phyloP scores from a whole-genome alignment of 2,113 vertebrate species.

The human region GRCh38 chr4:79458001-79458500 shows the following conservation, averaged over 20 bases:
- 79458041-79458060: conserved; percentile 26
- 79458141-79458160: conserved; percentile 67
- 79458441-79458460: accelerated
- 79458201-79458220: neutral
- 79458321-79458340: neutral
- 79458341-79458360: neutral
- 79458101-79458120: conserved; percentile 61
- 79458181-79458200: conserved; percentile 54
- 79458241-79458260: neutral
- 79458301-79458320: neutral
- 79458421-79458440: neutral
- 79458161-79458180: conserved; percentile 32
- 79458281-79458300: neutral
- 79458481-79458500: neutral
- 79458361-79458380: neutral
- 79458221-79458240: neutral
- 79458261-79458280: neutral
- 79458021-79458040: conserved; percentile 61
- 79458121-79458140: conserved; percentile 53
- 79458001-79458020: conserved; percentile 60
- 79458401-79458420: neutral
- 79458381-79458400: neutral
- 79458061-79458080: conserved; percentile 53
- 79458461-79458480: neutral
- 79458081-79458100: conserved; percentile 55